Evolutionary conservation across 2,888 invertebrate species (phyloP).

Genomic region (Athetis lepigone): DNA sequence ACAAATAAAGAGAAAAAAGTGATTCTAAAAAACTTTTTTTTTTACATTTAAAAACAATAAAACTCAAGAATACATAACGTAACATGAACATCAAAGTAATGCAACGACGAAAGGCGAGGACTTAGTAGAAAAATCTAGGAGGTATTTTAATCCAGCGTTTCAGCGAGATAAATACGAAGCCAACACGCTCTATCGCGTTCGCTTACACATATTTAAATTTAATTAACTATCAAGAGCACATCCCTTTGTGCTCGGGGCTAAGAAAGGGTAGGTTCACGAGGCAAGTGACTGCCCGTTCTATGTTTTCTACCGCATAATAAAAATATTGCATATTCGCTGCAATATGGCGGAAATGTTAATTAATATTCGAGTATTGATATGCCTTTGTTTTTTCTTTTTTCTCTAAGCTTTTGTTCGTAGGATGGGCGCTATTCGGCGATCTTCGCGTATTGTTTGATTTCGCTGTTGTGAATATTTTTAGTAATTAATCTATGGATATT

Average conservation of each 20-base stretch:
- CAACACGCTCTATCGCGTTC: constrained; percentile 58
- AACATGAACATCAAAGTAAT: constrained; percentile 25
- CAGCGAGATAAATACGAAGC: constrained; percentile 65
- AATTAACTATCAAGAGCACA: constrained; percentile 85
- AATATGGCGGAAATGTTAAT: constrained; percentile 73
- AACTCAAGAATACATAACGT: constrained; percentile 5
- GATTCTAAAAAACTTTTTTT: no score
- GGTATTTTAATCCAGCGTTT: constrained; percentile 49
- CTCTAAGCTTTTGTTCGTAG: neutral
- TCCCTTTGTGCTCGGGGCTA: constrained; percentile 77
- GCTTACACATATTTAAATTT: constrained; percentile 80
- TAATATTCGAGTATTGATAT: constrained; percentile 68
- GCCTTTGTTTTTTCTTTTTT: constrained; percentile 10
- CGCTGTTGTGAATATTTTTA: neutral
- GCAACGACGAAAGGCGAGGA: neutral
- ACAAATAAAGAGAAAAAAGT: no score
- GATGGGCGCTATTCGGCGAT: constrained; percentile 5
- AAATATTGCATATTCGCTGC: constrained; percentile 69
- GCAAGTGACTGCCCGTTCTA: constrained; percentile 74
- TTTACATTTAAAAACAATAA: neutral
- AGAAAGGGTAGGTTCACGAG: constrained; percentile 75
- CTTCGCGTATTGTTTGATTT: constrained; percentile 15
- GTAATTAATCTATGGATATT: neutral
- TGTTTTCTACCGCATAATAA: constrained; percentile 72
- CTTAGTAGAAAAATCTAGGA: constrained; percentile 59